phyloP scores from a whole-genome alignment of 2,888 invertebrate species.

The Dermolepida albohirtum region DNA sequence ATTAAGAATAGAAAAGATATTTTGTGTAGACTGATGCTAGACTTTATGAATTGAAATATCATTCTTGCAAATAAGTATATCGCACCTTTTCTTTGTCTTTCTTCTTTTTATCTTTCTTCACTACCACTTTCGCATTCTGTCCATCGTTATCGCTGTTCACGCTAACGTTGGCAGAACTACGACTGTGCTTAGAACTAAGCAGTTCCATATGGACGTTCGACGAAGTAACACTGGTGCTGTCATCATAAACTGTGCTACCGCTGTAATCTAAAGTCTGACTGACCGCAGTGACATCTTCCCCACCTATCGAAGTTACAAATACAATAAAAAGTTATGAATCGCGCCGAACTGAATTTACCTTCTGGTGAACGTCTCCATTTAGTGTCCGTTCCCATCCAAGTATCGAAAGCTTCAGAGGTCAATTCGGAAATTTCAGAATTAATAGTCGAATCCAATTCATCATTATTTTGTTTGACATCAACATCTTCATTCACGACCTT shows the following conservation, averaged over 20 bases:
- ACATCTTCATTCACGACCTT: conserved; percentile 55
- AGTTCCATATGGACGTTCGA: conserved; percentile 69
- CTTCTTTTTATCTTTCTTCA: conserved; percentile 61
- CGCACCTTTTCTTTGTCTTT: conserved; percentile 63
- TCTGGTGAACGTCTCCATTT: conserved; percentile 82
- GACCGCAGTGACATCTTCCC: conserved; percentile 65
- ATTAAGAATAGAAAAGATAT: no score
- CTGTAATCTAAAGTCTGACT: conserved; percentile 67
- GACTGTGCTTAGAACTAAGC: conserved; percentile 69
- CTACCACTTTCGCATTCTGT: conserved; percentile 56
- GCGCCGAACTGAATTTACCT: conserved; percentile 58
- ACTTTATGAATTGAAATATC: no score
- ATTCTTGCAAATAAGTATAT: neutral
- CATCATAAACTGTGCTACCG: conserved; percentile 67
- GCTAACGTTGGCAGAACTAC: conserved; percentile 69
- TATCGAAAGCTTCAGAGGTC: conserved; percentile 68
- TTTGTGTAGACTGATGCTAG: no score
- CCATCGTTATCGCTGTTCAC: conserved; percentile 67
- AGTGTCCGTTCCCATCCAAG: conserved; percentile 75
- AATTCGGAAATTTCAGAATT: conserved; percentile 65
- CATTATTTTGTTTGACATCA: conserved; percentile 65
- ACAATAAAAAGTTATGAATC: conserved; percentile 14
- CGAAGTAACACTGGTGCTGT: conserved; percentile 68
- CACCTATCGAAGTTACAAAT: conserved; percentile 54
- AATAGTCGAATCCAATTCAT: conserved; percentile 64